These are phyloP conservation scores for Achroia grisella DNA, from an alignment of 1,140 invertebrate genomes.

Conservation along the genomic window DNA sequence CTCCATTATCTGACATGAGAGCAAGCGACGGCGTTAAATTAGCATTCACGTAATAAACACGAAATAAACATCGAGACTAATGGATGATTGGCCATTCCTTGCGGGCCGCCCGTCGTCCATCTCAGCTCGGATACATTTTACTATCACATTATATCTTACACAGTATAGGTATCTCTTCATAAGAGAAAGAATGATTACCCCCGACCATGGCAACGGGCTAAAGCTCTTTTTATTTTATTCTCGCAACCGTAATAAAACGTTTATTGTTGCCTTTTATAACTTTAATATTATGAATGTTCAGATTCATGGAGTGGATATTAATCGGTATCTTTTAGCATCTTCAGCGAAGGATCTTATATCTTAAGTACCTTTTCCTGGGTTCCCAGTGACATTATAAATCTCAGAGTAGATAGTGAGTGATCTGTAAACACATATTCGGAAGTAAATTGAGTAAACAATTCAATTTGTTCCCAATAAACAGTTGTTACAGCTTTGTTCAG, in stretches of 20 bases:
- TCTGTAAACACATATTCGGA: no score
- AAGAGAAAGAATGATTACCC: conserved; percentile 6
- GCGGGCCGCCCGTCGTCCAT: conserved; percentile 9
- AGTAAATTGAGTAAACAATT: no score
- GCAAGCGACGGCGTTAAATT: conserved; percentile 40
- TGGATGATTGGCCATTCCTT: conserved; percentile 42
- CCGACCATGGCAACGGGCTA: conserved; percentile 6
- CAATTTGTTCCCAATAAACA: no score
- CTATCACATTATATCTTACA: neutral
- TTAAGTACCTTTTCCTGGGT: no score
- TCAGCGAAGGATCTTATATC: no score
- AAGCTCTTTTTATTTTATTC: conserved; percentile 61
- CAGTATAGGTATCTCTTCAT: conserved; percentile 1
- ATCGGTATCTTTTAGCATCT: no score
- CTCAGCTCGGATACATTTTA: no score
- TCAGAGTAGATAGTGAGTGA: no score
- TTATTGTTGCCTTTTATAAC: conserved; percentile 60
- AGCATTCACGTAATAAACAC: conserved; percentile 47
- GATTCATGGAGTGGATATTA: conserved; percentile 4
- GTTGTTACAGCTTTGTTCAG: no score
- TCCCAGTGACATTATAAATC: no score
- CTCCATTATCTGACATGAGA: conserved; percentile 34
- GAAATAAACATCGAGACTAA: conserved; percentile 60
- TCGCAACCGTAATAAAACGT: conserved; percentile 49
- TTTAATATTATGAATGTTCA: conserved; percentile 32